Conservation (phyloP, 2,888 invertebrate genomes). For the Ditylenchus weischeri region DNA sequence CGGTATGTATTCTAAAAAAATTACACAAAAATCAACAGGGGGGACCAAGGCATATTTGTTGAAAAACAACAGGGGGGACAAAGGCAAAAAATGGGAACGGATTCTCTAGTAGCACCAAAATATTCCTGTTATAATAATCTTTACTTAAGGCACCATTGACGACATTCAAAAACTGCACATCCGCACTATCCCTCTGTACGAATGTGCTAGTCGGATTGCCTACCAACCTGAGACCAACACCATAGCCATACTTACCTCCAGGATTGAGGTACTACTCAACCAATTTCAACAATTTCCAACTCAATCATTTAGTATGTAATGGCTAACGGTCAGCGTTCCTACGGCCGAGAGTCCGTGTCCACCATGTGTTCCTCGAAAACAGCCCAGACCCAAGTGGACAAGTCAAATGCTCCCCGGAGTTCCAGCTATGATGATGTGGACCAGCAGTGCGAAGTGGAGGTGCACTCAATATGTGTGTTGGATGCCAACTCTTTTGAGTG, state of each 20-base stretch:
- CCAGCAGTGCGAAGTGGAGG: slow-evolving; percentile 45
- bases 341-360: not conserved
- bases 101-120: no score
- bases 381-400: slow-evolving; percentile 9
- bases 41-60: no score
- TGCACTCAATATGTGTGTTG: slow-evolving; percentile 78
- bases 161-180: slow-evolving; percentile 56
- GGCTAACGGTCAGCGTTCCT: no score
- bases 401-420: not conserved
- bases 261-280: slow-evolving; percentile 68
- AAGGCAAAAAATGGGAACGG: no score
- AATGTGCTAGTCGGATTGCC: slow-evolving; percentile 75
- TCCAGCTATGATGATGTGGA: not conserved
- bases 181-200: slow-evolving; percentile 81
- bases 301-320: no score
- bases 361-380: slow-evolving; percentile 4
- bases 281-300: not conserved
- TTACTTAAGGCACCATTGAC: slow-evolving; percentile 39
- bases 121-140: slow-evolving; percentile 1
- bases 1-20: no score
- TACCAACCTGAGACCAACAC: slow-evolving; percentile 88
- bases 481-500: slow-evolving; percentile 82
- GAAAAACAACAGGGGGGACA: no score
- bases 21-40: no score
- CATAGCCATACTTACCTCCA: slow-evolving; percentile 85